Evolutionary conservation across 2,113 vertebrate genomes (phyloP).

Genomic region (Zosterops hypoxanthus): DNA sequence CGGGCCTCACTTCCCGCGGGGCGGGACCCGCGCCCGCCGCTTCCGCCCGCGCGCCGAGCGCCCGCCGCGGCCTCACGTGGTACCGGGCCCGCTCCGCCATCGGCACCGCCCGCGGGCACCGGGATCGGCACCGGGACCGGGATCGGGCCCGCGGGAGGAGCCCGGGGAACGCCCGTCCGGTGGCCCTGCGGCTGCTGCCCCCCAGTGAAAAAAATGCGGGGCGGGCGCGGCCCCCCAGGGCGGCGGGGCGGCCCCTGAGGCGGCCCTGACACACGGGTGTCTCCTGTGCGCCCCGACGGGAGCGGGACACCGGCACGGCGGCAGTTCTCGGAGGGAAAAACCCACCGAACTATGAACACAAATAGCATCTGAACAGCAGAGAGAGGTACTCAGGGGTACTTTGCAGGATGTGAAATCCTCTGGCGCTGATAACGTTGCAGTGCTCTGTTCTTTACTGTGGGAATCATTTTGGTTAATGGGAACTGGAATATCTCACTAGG

Average conservation of each 20-base stretch:
- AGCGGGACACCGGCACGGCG: background rate
- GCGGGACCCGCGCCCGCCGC: too few species aligned
- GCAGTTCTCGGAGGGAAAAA: background rate
- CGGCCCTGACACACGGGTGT: background rate
- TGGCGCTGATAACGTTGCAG: background rate
- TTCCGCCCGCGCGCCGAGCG: too few species aligned
- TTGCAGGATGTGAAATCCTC: background rate
- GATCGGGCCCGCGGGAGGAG: too few species aligned
- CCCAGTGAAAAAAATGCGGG: too few species aligned
- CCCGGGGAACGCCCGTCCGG: too few species aligned
- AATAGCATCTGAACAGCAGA: background rate
- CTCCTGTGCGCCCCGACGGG: background rate
- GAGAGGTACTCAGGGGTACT: background rate
- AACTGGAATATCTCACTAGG: background rate
- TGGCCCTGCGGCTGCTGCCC: too few species aligned
- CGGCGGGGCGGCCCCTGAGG: background rate
- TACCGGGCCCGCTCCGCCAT: too few species aligned
- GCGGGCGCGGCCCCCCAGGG: too few species aligned
- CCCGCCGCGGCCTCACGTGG: too few species aligned
- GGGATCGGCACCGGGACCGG: too few species aligned
- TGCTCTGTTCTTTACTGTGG: background rate
- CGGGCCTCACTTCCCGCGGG: too few species aligned
- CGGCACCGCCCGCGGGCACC: too few species aligned
- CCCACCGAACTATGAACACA: background rate
- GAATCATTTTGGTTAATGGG: background rate